Evolutionary conservation across 2,797 vertebrate species (phyloP).

Genomic region (Staurois parvus): DNA sequence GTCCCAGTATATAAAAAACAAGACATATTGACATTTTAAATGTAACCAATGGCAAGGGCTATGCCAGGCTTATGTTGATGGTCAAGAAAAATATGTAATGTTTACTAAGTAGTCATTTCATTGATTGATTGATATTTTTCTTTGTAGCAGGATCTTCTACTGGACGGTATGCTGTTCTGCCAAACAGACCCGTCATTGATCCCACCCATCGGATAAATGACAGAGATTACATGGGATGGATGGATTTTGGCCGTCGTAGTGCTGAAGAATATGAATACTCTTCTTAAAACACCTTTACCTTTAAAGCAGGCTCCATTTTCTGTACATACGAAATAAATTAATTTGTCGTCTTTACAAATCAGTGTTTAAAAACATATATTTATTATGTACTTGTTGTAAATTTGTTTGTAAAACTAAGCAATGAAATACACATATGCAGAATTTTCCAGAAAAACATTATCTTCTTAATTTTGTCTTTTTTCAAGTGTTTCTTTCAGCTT

Average conservation of each 20-base stretch:
- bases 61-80: not conserved
- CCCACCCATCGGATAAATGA: conserved; percentile 91
- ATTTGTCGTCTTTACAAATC: conserved; percentile 78
- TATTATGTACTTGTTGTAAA: conserved; percentile 85
- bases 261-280: conserved; percentile 93
- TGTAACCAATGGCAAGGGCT: no score
- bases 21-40: no score
- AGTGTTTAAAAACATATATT: conserved; percentile 76
- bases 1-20: no score
- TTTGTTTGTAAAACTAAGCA: conserved; percentile 86
- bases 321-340: conserved; percentile 70
- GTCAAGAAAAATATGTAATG: not conserved
- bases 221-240: conserved; percentile 97
- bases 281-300: conserved; percentile 73
- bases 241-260: conserved; percentile 96
- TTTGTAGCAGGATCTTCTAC: conserved; percentile 77
- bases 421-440: conserved; percentile 81
- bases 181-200: conserved; percentile 79
- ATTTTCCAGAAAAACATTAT: conserved; percentile 78
- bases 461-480: conserved; percentile 53
- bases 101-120: not conserved
- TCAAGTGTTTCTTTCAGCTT: conserved; percentile 68
- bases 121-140: not conserved
- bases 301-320: conserved; percentile 65
- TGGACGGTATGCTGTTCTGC: conserved; percentile 82